phyloP scores from a whole-genome alignment of 2,888 invertebrate genomes.

The Drosophila kokeensis region DNA sequence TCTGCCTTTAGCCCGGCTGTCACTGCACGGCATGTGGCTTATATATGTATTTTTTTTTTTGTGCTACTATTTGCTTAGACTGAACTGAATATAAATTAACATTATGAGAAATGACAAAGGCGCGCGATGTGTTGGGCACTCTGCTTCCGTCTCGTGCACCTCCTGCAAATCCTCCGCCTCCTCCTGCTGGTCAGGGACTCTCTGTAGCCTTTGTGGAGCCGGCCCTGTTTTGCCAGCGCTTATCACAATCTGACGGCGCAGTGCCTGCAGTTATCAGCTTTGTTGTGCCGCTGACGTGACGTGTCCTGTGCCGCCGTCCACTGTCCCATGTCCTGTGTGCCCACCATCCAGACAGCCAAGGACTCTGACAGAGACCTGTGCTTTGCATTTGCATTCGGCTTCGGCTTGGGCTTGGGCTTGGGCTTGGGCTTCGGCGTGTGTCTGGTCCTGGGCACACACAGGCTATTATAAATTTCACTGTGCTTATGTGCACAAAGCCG shows the following conservation, averaged over 20 bases:
- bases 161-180: not conserved
- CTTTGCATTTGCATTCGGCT: conserved; percentile 4
- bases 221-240: conserved; percentile 38
- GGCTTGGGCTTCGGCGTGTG: conserved; percentile 2
- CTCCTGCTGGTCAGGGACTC: conserved; percentile 12
- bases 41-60: conserved; percentile 53
- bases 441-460: conserved; percentile 14
- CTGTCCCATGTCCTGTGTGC: conserved; percentile 15
- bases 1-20: conserved; percentile 18
- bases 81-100: conserved; percentile 81
- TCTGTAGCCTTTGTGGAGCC: conserved; percentile 14
- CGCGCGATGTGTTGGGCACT: conserved; percentile 58
- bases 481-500: conserved; percentile 55
- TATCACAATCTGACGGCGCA: conserved; percentile 59
- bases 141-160: conserved; percentile 30
- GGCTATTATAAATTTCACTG: conserved; percentile 55
- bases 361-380: conserved; percentile 40
- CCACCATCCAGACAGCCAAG: conserved; percentile 33
- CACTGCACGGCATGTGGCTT: conserved; percentile 56
- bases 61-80: conserved; percentile 71
- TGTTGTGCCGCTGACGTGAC: conserved; percentile 64
- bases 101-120: conserved; percentile 79
- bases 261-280: conserved; percentile 64
- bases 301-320: conserved; percentile 44
- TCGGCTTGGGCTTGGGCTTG: conserved; percentile 15